These are phyloP conservation scores for Rotaria sp. DNA, from an alignment of 2,888 invertebrate genomes.

Conservation along the genomic window DNA sequence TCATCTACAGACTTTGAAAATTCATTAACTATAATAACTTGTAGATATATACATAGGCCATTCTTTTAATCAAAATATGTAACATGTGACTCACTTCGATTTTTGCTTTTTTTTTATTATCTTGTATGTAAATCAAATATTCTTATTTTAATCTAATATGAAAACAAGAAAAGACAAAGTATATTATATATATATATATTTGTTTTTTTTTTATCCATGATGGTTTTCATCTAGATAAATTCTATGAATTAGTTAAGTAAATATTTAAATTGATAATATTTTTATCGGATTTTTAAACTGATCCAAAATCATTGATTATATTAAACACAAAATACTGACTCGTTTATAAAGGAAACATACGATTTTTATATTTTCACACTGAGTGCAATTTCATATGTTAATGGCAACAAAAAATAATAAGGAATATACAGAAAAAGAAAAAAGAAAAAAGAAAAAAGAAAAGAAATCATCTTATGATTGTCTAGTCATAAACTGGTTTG, in stretches of 20 bases:
- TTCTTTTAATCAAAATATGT: too few species aligned
- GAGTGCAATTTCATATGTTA: background rate
- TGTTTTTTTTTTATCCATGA: background rate
- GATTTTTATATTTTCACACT: background rate
- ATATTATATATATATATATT: background rate
- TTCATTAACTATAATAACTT: background rate
- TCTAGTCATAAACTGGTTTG: constrained; percentile 27
- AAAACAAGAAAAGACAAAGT: background rate
- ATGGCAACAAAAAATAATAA: background rate
- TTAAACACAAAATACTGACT: background rate
- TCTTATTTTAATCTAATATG: background rate
- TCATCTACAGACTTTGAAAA: background rate
- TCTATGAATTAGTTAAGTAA: background rate
- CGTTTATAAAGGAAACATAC: background rate
- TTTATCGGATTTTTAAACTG: background rate
- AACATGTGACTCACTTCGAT: too few species aligned
- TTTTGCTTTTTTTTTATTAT: too few species aligned
- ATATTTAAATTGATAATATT: background rate
- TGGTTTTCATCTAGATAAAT: background rate
- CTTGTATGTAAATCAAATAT: too few species aligned
- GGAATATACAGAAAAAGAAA: background rate
- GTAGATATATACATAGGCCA: too few species aligned
- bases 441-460: background rate
- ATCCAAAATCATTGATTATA: too few species aligned
- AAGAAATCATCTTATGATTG: background rate